Base-by-base conservation (phyloP, 2,888 invertebrate species). In the Sphaeridia pumilis region DNA sequence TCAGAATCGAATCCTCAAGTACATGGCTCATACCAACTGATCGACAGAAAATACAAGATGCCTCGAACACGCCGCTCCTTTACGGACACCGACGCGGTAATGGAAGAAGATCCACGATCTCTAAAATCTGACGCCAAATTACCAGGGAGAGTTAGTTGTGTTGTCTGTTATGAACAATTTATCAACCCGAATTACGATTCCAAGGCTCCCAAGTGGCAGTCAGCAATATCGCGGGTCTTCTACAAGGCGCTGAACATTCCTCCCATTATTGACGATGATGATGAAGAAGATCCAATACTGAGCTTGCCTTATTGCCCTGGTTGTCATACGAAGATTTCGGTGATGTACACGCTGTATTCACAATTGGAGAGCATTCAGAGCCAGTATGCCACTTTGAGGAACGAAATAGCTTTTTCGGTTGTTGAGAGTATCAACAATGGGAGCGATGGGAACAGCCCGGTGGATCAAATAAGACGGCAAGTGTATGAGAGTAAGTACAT, bases 381-480 rank as follows among this genome's bases (percentile, higher is more conserved):
- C 22, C 55, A 56, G 21, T 60, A 55, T 51, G 49, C 48, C 17
- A 54, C 52, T 34, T 42, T 58, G 10, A 45, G 60, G 20, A 58
- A 60, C 45, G 58, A 60, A 21, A 47, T 60, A n/a, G 60, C 58
- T 22, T 60, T 60, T 38, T 47, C 49, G 20, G 56, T 60, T 4
- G 60, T 60, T 14, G 58, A 57, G 38, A 56, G 57, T 4, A 60
- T 57, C 21, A 46, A 34, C 10, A 53, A 52, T 20, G 57, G 57
- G 43, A 56, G 54, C 38, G n/a, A n/a, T n/a, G 36, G 52, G 17
- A 55, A 57, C 35, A 57, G 60, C 17, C 58, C 60, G 0, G 52
- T 60, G 56, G 60, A 60, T 46, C 54, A 43, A 20, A 57, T 60
- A 20, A 44, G 60, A 10, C 57, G 57, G 26, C 58, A 60, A 31